Percentiles rank a stretch among this genome's conserved stretches.
Conservation (phyloP, 2,888 invertebrate genomes). For the Athrips mouffetella region DNA sequence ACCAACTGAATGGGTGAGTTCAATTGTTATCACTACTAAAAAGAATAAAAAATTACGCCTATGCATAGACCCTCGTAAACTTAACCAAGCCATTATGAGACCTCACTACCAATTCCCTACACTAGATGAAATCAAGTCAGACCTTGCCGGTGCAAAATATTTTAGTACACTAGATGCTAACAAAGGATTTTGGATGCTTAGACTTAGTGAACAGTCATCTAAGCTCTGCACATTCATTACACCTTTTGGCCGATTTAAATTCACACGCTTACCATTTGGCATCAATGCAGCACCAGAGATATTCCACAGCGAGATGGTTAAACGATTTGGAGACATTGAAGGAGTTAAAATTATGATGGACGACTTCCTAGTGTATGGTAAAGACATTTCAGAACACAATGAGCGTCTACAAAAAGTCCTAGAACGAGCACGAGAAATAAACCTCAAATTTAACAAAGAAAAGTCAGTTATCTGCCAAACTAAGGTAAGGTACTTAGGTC, state of each 20-base stretch:
- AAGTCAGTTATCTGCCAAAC: conserved; percentile 15
- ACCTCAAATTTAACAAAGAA: conserved; percentile 24
- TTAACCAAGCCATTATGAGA: conserved; percentile 22
- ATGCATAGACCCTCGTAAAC: conserved; percentile 24
- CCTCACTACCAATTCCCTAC: conserved; percentile 24
- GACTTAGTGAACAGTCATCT: conserved; percentile 18
- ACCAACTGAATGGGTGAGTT: no score
- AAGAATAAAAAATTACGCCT: conserved; percentile 22
- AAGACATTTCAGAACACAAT: conserved; percentile 17
- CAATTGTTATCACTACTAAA: no score
- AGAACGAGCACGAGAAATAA: conserved; percentile 20
- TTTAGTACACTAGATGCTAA: conserved; percentile 27
- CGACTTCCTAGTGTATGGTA: conserved; percentile 24
- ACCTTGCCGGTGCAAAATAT: conserved; percentile 20
- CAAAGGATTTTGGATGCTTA: conserved; percentile 26
- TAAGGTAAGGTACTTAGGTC: conserved; percentile 23
- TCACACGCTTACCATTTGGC: conserved; percentile 23
- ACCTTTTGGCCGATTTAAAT: conserved; percentile 24
- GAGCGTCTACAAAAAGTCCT: conserved; percentile 15
- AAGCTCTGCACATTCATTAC: conserved; percentile 28
- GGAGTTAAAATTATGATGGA: conserved; percentile 24
- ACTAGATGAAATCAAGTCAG: conserved; percentile 23
- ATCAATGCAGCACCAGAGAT: conserved; percentile 25
- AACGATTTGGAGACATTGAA: conserved; percentile 19
- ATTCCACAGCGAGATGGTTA: conserved; percentile 24